Evolutionary conservation across 2,113 vertebrate genomes (phyloP).

Genomic region (Cnemophilus loriae): DNA sequence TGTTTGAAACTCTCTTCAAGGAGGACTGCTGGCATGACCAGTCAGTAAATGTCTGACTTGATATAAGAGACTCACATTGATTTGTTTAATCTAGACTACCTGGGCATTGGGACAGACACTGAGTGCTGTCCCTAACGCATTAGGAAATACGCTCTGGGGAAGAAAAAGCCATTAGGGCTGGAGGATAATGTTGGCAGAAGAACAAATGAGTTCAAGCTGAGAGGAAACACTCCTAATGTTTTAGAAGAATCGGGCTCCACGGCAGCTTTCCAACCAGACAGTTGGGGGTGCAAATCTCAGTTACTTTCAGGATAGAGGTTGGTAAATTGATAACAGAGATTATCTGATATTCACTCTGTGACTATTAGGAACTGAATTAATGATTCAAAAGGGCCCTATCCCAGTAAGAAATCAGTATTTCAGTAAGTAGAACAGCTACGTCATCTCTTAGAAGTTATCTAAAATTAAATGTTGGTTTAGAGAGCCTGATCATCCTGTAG

Average conservation of each 20-base stretch:
- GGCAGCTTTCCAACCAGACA: not conserved
- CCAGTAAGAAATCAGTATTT: not conserved
- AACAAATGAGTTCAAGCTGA: slow-evolving; percentile 10
- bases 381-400: not conserved
- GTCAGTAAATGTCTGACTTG: not conserved
- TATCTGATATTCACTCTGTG: not conserved
- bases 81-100: slow-evolving; percentile 8
- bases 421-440: not conserved
- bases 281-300: not conserved
- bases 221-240: not conserved
- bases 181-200: not conserved
- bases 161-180: not conserved
- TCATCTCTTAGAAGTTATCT: not conserved
- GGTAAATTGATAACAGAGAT: not conserved
- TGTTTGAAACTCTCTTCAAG: not conserved
- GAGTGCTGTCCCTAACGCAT: not conserved
- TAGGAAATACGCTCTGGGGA: not conserved
- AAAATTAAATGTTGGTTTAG: not conserved
- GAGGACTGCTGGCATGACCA: not conserved
- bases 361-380: not conserved
- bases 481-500: not conserved
- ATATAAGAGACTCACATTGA: not conserved
- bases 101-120: not conserved
- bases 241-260: rapidly evolving
- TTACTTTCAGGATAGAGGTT: not conserved